Evolutionary conservation across 1,140 invertebrate genomes (phyloP).

Genomic region (Calephelis nemesis): DNA sequence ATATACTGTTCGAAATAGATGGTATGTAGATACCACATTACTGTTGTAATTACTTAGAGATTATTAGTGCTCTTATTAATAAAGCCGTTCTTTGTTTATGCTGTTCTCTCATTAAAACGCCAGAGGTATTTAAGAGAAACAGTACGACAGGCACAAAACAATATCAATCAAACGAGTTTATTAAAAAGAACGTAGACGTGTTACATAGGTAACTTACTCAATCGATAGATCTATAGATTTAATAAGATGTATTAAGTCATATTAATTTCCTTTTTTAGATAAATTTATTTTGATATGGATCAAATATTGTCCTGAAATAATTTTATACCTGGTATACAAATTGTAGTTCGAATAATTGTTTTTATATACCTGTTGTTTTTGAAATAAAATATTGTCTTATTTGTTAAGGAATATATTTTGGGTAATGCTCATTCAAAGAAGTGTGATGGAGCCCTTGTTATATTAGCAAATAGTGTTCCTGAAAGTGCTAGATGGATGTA

Average conservation of each 20-base stretch:
- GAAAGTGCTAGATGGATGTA: background rate
- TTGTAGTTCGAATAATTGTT: conserved; percentile 10
- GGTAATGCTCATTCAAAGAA: background rate
- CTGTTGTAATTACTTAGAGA: conserved; percentile 5
- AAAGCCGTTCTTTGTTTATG: too few relatives aligned
- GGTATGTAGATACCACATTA: conserved; percentile 6
- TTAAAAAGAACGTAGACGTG: conserved; percentile 55
- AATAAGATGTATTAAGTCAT: conserved; percentile 45
- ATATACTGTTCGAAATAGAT: background rate
- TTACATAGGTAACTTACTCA: conserved; percentile 64
- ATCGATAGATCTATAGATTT: conserved; percentile 53
- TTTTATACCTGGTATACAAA: conserved; percentile 40
- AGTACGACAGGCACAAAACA: too few relatives aligned
- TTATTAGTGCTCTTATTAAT: background rate
- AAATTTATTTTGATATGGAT: conserved; percentile 72
- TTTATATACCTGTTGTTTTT: conserved; percentile 12
- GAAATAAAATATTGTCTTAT: background rate
- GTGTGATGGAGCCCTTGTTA: background rate
- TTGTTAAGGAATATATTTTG: background rate
- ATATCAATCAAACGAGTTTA: too few relatives aligned
- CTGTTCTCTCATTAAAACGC: too few relatives aligned
- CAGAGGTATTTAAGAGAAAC: too few relatives aligned
- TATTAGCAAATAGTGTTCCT: conserved; percentile 10
- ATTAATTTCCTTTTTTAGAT: conserved; percentile 61
- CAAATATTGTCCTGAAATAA: conserved; percentile 54